A percentile compares a stretch with the other conserved stretches of the same genome.
Conservation (phyloP, 2,888 invertebrate genomes). For the Cosmopolites sordidus region DNA sequence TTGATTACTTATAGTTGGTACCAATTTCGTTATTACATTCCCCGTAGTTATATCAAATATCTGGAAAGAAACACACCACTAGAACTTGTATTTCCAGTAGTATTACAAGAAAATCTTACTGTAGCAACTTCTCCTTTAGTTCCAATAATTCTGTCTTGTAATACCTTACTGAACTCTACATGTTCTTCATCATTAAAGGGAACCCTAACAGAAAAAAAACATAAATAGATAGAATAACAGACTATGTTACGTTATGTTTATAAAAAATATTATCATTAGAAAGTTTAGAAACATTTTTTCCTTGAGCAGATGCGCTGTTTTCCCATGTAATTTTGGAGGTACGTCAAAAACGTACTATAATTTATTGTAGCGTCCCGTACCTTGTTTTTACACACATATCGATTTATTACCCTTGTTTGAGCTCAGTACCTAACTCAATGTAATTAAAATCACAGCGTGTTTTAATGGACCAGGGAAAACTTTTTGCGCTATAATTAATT, state of each 20-base stretch:
- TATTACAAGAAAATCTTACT: constrained; percentile 43
- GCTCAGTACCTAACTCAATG: too few species aligned
- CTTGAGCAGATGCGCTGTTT: too few species aligned
- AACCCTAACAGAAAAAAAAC: constrained; percentile 60
- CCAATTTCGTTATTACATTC: constrained; percentile 65
- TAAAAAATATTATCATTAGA: too few species aligned
- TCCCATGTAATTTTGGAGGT: too few species aligned
- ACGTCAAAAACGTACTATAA: too few species aligned
- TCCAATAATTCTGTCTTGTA: constrained; percentile 83
- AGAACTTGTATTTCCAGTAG: neutral
- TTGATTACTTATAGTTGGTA: constrained; percentile 81
- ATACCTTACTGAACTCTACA: constrained; percentile 84
- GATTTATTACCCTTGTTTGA: too few species aligned
- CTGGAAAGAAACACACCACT: constrained; percentile 39
- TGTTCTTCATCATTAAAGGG: constrained; percentile 81
- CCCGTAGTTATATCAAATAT: constrained; percentile 88
- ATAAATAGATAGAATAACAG: constrained; percentile 1
- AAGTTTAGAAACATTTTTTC: too few species aligned
- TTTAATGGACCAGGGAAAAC: too few species aligned
- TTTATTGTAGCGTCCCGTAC: too few species aligned
- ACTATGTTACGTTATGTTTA: neutral
- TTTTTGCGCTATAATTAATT: too few species aligned
- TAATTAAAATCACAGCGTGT: too few species aligned
- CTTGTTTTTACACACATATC: too few species aligned
- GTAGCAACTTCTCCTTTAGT: constrained; percentile 80